Evolutionary conservation across 2,888 invertebrate species (phyloP), one percentile per base, ranked within the genome.

Genomic region (Ophonus ardosiacus): DNA sequence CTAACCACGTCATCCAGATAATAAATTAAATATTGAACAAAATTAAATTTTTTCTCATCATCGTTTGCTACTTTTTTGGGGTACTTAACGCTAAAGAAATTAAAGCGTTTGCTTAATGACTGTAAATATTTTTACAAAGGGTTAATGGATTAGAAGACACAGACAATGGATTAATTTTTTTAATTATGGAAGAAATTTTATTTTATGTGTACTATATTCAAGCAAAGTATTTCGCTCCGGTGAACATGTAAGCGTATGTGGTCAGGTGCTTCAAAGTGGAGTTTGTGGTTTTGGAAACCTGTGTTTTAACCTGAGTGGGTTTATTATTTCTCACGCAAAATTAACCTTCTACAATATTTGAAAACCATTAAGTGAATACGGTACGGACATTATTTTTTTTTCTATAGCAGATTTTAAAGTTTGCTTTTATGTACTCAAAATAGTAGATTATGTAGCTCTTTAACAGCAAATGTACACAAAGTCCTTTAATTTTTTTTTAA

Each of bases 91-190:
- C 21, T 18, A 59, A 59, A 59, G 18, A 21, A 24, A 63, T 63
- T 63, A 18, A 63, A 63, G 8, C 21, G 18, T 63, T 63, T 63
- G 63, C 24, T 63, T 63, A 63, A 63, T 63, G 63, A 63, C 63
- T 24, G 24, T 63, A 21, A 63, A 63, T 63, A 63, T 63, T 63
- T 21, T 63, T 63, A 0, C 21, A 10, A 63, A 21, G 24, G 24
- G 63, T 21, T 63, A 63, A 63, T 63, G 63, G 63, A 63, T 63
- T 63, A 63, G 0, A 51, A 6, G 1, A 51, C 43, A 2, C 10
- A 51, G 10, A 10, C 13, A 2, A 13, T 51, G 43, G 13, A 51
- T 51, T 51, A 31, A 31, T n/a, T n/a, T n/a, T n/a, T 51, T 51
- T 51, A 51, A 51, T 51, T 6, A 31, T 6, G 43, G 10, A 51